Conservation (phyloP, 2,797 vertebrate species). For the Lepidocolaptes lacrymiger region DNA sequence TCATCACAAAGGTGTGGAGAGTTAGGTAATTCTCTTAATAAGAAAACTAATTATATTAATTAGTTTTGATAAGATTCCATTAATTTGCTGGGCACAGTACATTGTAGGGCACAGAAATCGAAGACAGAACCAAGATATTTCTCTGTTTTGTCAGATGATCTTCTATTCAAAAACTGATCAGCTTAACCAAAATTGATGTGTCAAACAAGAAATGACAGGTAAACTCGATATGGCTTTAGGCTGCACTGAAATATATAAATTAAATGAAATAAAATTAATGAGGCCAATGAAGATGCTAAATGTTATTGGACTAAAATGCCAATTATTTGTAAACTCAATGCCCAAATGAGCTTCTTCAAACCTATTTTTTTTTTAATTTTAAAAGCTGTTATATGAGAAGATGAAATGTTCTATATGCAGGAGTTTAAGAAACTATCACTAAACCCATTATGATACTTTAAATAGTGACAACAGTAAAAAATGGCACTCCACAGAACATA, state of each 20-base stretch:
- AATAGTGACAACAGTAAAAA: conserved; percentile 4
- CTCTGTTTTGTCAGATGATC: neutral
- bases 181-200: neutral
- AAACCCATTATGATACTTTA: conserved; percentile 18
- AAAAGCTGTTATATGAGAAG: neutral
- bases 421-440: neutral
- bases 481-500: neutral
- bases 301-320: neutral
- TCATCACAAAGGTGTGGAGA: neutral
- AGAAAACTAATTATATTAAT: neutral
- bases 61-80: neutral
- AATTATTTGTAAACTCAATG: neutral
- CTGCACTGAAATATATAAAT: neutral
- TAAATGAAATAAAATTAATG: neutral
- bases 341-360: neutral
- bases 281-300: neutral
- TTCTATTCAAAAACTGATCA: neutral
- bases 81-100: neutral
- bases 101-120: neutral
- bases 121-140: neutral
- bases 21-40: neutral
- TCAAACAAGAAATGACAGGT: neutral
- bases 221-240: neutral
- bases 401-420: neutral
- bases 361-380: neutral